Percentiles rank a stretch among this genome's conserved stretches.
phyloP scores from a whole-genome alignment of 2,113 vertebrate genomes.

The Plecotus auritus region DNA sequence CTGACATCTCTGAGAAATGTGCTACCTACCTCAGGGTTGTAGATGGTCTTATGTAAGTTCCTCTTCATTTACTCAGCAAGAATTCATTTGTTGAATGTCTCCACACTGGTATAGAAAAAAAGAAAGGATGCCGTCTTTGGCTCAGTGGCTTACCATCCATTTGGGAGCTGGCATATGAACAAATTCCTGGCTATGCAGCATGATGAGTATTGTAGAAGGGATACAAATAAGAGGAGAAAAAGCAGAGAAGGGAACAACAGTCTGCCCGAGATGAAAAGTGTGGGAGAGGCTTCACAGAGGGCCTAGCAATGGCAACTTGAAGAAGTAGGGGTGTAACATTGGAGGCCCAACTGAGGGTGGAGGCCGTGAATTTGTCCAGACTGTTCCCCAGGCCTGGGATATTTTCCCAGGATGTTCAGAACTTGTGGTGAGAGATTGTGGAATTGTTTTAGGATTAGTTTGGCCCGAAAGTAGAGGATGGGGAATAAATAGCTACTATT shows the following conservation, averaged over 20 bases:
- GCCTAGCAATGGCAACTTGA: not conserved
- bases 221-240: not conserved
- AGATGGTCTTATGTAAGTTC: not conserved
- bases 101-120: not conserved
- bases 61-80: conserved; percentile 6
- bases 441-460: conserved; percentile 21
- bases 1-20: not conserved
- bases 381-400: not conserved
- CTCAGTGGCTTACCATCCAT: not conserved
- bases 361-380: not conserved
- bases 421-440: not conserved
- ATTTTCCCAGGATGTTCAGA: not conserved
- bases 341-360: not conserved
- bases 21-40: not conserved
- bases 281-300: not conserved
- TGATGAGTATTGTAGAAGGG: not conserved
- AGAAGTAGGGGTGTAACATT: not conserved
- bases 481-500: not conserved
- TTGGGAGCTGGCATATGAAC: conserved; percentile 1
- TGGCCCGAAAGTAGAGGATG: conserved; percentile 7
- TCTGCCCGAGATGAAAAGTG: not conserved
- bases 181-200: not conserved
- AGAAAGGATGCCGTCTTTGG: not conserved
- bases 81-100: conserved; percentile 17
- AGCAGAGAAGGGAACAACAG: not conserved